These are phyloP conservation scores for Clepsis dumicolana DNA, from an alignment of 2,888 invertebrate species.

Conservation along the genomic window DNA sequence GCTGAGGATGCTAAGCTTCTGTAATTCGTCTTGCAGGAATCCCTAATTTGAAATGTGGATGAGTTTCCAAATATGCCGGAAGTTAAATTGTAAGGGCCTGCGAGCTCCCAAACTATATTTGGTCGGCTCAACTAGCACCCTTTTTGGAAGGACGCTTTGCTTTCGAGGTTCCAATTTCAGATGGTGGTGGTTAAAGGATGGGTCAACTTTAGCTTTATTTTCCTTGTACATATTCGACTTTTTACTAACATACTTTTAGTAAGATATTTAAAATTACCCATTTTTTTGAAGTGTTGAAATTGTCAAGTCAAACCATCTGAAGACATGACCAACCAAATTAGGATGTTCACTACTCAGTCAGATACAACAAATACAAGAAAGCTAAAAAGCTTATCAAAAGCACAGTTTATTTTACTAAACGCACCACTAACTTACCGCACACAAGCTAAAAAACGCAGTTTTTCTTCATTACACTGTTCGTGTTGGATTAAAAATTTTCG, in stretches of 20 bases:
- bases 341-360: not conserved
- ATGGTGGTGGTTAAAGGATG: not conserved
- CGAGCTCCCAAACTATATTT: conserved; percentile 25
- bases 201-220: not conserved
- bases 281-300: not conserved
- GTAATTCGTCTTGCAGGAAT: conserved; percentile 85
- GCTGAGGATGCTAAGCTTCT: conserved; percentile 77
- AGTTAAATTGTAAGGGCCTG: conserved; percentile 54
- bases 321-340: not conserved
- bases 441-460: conserved; percentile 56
- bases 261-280: not conserved
- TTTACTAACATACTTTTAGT: no score
- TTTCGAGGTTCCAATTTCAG: not conserved
- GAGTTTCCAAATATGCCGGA: conserved; percentile 70
- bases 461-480: conserved; percentile 74
- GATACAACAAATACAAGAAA: not conserved
- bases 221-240: no score
- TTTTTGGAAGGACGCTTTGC: not conserved
- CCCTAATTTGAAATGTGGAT: conserved; percentile 85
- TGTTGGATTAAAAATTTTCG: conserved; percentile 81
- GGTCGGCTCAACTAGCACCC: conserved; percentile 14
- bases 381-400: not conserved
- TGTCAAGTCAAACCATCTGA: not conserved
- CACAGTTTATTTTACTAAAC: conserved; percentile 21
- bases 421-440: conserved; percentile 51